phyloP scores from a whole-genome alignment of 2,888 invertebrate genomes.

The Andrena bucephala region DNA sequence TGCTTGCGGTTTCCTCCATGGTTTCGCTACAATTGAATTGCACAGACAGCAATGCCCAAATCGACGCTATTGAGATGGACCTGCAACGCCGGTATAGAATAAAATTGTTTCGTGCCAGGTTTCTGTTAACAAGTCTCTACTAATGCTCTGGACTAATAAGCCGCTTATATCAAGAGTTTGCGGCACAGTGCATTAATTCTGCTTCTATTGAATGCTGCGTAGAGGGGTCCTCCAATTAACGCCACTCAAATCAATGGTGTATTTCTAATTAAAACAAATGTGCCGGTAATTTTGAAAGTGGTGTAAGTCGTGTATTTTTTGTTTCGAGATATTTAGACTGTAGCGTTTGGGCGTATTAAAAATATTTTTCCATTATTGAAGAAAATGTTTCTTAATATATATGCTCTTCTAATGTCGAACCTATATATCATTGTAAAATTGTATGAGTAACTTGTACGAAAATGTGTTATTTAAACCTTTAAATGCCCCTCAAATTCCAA shows the following conservation, averaged over 20 bases:
- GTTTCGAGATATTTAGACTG: too few species aligned
- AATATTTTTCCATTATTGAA: too few species aligned
- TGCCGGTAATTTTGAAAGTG: background rate
- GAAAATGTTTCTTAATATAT: too few species aligned
- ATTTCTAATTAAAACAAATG: background rate
- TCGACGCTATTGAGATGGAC: background rate
- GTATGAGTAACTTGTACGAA: too few species aligned
- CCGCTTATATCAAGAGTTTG: background rate
- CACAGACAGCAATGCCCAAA: background rate
- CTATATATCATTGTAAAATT: too few species aligned
- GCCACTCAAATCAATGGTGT: conserved; percentile 3
- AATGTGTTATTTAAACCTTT: too few species aligned
- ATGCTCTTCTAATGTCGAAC: too few species aligned
- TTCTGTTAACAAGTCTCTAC: background rate
- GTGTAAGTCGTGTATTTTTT: too few species aligned
- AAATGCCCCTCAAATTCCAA: too few species aligned
- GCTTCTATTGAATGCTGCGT: background rate
- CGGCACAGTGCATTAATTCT: conserved; percentile 13
- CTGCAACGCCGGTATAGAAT: too few species aligned
- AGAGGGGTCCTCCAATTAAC: conserved; percentile 20
- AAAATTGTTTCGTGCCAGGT: background rate
- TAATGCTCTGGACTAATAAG: background rate
- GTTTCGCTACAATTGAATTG: background rate
- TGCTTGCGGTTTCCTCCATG: conserved; percentile 3
- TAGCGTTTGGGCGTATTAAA: too few species aligned